Conservation (phyloP, 2,797 vertebrate genomes). For the Sebastes itinus region DNA sequence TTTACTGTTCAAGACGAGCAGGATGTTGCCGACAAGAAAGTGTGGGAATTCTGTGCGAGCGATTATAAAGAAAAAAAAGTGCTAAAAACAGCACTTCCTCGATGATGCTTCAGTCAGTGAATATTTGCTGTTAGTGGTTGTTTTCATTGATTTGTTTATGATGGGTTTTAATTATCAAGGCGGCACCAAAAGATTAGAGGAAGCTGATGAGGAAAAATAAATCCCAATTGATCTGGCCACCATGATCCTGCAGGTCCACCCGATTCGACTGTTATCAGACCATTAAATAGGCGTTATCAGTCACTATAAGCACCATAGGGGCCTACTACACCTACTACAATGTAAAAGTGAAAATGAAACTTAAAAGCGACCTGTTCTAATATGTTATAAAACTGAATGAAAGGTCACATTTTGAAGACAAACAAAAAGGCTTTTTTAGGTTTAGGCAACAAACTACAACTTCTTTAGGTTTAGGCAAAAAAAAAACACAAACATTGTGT, state of each 20-base stretch:
- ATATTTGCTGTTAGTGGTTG: conserved; percentile 2
- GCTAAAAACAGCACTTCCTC: not conserved
- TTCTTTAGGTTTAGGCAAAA: too few relatives aligned
- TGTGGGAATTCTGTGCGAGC: conserved; percentile 24
- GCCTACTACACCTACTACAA: too few relatives aligned
- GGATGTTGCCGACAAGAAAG: conserved; percentile 29
- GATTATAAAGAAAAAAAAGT: not conserved
- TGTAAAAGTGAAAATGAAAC: too few relatives aligned
- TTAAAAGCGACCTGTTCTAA: too few relatives aligned
- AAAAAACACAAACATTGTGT: too few relatives aligned
- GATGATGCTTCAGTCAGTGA: not conserved
- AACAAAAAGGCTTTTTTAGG: too few relatives aligned
- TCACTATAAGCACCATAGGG: too few relatives aligned
- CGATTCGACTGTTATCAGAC: too few relatives aligned
- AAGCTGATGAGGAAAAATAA: not conserved
- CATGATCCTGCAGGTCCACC: not conserved
- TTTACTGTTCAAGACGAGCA: conserved; percentile 47
- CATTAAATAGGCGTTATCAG: too few relatives aligned
- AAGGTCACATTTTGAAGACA: too few relatives aligned
- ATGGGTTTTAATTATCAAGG: conserved; percentile 30
- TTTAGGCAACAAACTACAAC: too few relatives aligned
- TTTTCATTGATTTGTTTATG: conserved; percentile 38
- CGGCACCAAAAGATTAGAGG: not conserved
- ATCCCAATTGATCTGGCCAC: not conserved
- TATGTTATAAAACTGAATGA: too few relatives aligned